Conservation (phyloP, 2,888 invertebrate species). For the Hybos culiciformis region DNA sequence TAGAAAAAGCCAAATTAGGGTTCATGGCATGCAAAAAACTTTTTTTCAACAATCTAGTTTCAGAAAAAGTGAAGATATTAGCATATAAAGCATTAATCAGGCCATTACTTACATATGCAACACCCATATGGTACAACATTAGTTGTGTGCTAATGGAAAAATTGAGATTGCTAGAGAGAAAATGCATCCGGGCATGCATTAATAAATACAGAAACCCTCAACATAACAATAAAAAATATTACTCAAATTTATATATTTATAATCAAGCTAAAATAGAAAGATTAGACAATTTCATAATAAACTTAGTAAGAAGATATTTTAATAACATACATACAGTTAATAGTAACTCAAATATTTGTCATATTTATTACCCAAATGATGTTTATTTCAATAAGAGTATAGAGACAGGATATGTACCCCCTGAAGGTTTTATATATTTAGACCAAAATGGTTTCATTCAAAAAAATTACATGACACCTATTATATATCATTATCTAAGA, state of each 20-base stretch:
- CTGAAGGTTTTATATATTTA: no score
- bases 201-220: neutral
- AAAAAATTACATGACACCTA: no score
- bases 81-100: neutral
- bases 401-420: no score
- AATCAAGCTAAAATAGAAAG: neutral
- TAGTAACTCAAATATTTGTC: no score
- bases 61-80: neutral
- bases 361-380: no score
- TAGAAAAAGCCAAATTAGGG: neutral
- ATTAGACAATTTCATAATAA: neutral
- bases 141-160: conserved; percentile 1
- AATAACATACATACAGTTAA: no score
- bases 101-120: conserved; percentile 2
- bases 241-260: neutral
- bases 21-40: neutral
- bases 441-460: no score
- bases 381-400: no score
- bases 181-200: neutral
- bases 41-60: neutral
- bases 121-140: conserved; percentile 5
- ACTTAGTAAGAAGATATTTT: neutral
- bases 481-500: no score
- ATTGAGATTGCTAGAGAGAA: conserved; percentile 2
- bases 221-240: neutral